Percentiles rank a stretch among this genome's conserved stretches.
These are phyloP conservation scores for Thecocarcelia acutangulata DNA, from an alignment of 2,888 invertebrate species.

Conservation along the genomic window DNA sequence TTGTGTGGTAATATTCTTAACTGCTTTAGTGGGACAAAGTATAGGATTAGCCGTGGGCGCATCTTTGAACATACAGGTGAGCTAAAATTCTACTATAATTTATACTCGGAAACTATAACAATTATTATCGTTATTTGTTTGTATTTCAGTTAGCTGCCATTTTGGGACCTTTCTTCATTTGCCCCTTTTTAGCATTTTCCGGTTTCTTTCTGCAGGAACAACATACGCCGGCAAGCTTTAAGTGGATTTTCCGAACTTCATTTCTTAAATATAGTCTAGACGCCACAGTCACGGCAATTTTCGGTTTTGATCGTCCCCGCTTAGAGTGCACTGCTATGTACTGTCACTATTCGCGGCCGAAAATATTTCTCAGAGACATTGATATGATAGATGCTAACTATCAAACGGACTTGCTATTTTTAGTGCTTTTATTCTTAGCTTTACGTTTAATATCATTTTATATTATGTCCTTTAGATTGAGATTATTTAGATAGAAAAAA, in stretches of 20 bases:
- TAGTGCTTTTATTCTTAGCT: constrained; percentile 85
- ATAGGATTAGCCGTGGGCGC: constrained; percentile 93
- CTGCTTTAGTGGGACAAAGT: constrained; percentile 92
- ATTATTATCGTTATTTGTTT: background rate
- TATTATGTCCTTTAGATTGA: constrained; percentile 85
- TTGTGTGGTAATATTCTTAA: constrained; percentile 87
- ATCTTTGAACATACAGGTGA: constrained; percentile 89
- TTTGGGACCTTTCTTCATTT: constrained; percentile 92
- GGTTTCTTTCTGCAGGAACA: constrained; percentile 94
- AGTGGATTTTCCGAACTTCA: constrained; percentile 93
- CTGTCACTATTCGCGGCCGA: constrained; percentile 88
- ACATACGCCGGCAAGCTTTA: constrained; percentile 89
- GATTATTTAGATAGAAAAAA: constrained; percentile 80
- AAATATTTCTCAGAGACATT: constrained; percentile 87
- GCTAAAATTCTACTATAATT: constrained; percentile 34
- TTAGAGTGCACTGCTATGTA: constrained; percentile 88
- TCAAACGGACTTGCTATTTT: constrained; percentile 85
- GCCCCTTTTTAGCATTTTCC: constrained; percentile 94
- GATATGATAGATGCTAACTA: constrained; percentile 87
- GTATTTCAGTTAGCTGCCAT: constrained; percentile 91
- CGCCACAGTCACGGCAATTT: constrained; percentile 90
- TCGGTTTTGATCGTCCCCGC: constrained; percentile 89
- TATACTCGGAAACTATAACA: background rate
- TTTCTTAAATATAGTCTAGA: constrained; percentile 95
- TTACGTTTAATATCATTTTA: constrained; percentile 86